phyloP scores from a whole-genome alignment of 2,888 invertebrate species.

The Cryptus viduatorius region DNA sequence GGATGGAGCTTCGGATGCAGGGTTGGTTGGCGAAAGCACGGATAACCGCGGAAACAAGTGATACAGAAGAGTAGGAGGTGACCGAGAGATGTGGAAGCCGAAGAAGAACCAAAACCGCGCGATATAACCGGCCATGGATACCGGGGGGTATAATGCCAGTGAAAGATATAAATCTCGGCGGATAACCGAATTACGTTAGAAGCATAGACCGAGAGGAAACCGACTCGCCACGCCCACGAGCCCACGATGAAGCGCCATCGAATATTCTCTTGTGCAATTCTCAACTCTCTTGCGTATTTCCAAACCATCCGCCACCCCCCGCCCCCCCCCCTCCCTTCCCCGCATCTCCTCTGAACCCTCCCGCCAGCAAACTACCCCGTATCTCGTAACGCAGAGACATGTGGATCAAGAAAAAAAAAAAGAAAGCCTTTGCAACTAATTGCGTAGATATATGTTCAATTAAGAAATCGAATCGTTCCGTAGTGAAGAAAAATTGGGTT shows the following conservation, averaged over 20 bases:
- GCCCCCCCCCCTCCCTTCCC: too few species aligned
- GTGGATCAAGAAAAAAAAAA: too few species aligned
- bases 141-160: constrained; percentile 50
- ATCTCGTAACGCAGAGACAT: too few species aligned
- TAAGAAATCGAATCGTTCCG: too few species aligned
- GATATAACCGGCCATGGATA: constrained; percentile 3
- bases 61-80: constrained; percentile 8
- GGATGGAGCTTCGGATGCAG: constrained; percentile 67
- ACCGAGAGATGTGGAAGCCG: not conserved
- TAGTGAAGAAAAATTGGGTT: too few species aligned
- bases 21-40: constrained; percentile 1
- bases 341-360: too few species aligned
- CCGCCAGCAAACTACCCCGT: too few species aligned
- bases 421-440: too few species aligned
- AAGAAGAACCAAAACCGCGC: constrained; percentile 45
- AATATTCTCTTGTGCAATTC: constrained; percentile 62
- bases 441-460: too few species aligned
- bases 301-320: too few species aligned
- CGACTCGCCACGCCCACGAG: constrained; percentile 78
- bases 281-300: constrained; percentile 54
- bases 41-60: constrained; percentile 52
- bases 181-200: constrained; percentile 83
- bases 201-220: constrained; percentile 80
- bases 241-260: constrained; percentile 79
- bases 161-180: constrained; percentile 82